These are phyloP conservation scores for Chelmon rostratus DNA, from an alignment of 2,797 vertebrate genomes.

Conservation along the genomic window DNA sequence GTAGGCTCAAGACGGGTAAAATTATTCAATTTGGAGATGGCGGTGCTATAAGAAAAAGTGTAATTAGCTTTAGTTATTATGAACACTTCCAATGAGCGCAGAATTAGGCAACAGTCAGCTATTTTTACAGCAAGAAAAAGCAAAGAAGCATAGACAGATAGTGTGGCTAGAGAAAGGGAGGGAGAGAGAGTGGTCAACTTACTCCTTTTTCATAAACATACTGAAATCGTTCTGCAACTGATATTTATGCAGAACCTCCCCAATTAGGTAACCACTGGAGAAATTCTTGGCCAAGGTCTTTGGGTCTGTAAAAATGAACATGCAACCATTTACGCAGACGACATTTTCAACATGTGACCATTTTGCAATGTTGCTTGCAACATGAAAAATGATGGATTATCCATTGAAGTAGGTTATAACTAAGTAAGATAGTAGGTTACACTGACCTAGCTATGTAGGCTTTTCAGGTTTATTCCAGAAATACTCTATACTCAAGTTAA, in stretches of 20 bases:
- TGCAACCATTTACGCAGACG: background rate
- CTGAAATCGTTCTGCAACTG: slow-evolving; percentile 93
- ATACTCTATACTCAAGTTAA: background rate
- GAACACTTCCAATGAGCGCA: slow-evolving; percentile 3
- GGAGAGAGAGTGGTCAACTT: slow-evolving; percentile 39
- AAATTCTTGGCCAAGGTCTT: slow-evolving; percentile 90
- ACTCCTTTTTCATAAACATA: slow-evolving; percentile 93
- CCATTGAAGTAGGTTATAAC: background rate
- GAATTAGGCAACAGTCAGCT: background rate
- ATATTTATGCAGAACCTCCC: slow-evolving; percentile 93
- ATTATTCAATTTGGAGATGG: slow-evolving; percentile 91
- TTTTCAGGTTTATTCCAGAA: background rate
- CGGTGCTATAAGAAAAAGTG: slow-evolving; percentile 69
- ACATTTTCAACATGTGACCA: background rate
- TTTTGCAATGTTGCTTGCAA: background rate
- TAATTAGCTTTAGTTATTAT: background rate
- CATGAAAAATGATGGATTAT: background rate
- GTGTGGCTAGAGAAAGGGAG: background rate
- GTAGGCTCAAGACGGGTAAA: slow-evolving; percentile 93
- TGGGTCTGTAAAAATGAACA: slow-evolving; percentile 83
- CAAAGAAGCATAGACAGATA: background rate
- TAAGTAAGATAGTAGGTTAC: background rate
- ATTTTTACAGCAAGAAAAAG: background rate
- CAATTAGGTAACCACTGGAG: slow-evolving; percentile 93
- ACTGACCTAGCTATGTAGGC: background rate